A percentile compares a stretch with the other conserved stretches of the same genome.
phyloP scores from a whole-genome alignment of 2,797 vertebrate genomes.

The Loris lydekkerianus region DNA sequence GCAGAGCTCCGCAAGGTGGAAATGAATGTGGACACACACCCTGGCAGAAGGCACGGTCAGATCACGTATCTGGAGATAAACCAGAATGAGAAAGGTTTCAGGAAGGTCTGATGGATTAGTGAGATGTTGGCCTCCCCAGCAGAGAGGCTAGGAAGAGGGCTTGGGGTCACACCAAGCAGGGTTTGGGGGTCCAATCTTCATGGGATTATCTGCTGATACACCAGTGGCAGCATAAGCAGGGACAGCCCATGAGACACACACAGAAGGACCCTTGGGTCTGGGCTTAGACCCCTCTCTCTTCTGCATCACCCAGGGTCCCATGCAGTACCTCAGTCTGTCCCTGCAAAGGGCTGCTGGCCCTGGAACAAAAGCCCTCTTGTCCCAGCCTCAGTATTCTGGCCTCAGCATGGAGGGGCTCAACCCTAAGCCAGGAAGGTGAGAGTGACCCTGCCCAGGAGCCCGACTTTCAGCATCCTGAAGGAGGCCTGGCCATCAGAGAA shows the following conservation, averaged over 20 bases:
- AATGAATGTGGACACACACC: background rate
- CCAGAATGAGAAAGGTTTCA: background rate
- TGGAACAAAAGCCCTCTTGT: background rate
- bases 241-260: background rate
- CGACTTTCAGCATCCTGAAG: background rate
- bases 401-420: background rate
- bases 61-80: background rate
- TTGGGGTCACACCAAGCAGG: background rate
- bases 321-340: background rate
- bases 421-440: background rate
- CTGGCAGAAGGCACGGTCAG: background rate
- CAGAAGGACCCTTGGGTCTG: background rate
- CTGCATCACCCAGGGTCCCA: too few species aligned
- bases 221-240: background rate
- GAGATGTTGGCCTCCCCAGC: background rate
- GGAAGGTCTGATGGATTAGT: background rate
- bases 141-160: background rate
- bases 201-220: accelerated
- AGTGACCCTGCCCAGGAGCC: background rate
- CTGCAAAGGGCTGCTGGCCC: background rate
- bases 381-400: background rate
- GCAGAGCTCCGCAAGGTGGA: background rate
- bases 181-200: background rate
- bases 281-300: background rate
- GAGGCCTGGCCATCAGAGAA: background rate